Evolutionary conservation across 2,797 vertebrate species (phyloP).

Genomic region (Aphelocoma californica): DNA sequence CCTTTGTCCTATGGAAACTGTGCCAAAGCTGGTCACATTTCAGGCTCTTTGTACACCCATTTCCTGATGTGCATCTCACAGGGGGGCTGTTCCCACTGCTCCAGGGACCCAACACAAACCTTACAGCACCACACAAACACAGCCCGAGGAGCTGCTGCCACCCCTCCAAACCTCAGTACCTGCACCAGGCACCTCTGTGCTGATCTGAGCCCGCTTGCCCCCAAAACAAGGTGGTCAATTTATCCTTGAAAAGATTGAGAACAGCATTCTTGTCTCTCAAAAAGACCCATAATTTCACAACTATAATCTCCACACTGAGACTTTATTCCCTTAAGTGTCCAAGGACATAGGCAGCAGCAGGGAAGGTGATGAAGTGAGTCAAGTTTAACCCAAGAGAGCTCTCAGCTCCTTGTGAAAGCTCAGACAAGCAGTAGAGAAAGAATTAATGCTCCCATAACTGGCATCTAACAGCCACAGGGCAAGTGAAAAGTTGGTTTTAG

Average conservation of each 20-base stretch:
- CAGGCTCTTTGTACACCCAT: not conserved
- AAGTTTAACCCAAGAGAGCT: not conserved
- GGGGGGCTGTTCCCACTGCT: not conserved
- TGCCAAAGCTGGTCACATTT: not conserved
- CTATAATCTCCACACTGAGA: rapidly evolving
- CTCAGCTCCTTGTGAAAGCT: not conserved
- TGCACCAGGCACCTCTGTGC: not conserved
- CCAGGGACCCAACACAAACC: not conserved
- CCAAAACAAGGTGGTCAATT: not conserved
- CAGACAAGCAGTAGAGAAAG: not conserved
- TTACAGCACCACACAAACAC: rapidly evolving
- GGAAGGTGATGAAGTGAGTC: not conserved
- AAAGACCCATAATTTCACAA: not conserved
- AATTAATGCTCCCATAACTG: not conserved
- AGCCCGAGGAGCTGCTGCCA: not conserved
- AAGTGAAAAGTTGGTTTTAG: not conserved
- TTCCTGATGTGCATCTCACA: rapidly evolving
- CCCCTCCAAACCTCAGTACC: rapidly evolving
- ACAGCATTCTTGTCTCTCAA: not conserved
- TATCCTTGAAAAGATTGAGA: not conserved
- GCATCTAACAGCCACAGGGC: not conserved
- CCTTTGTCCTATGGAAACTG: not conserved
- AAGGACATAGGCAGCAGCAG: not conserved
- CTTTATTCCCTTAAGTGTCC: rapidly evolving
- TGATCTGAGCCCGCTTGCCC: not conserved